Percentiles rank a stretch among this genome's conserved stretches.
Evolutionary conservation across 2,888 invertebrate species (phyloP).

Genomic region (Ennomos erosarius): DNA sequence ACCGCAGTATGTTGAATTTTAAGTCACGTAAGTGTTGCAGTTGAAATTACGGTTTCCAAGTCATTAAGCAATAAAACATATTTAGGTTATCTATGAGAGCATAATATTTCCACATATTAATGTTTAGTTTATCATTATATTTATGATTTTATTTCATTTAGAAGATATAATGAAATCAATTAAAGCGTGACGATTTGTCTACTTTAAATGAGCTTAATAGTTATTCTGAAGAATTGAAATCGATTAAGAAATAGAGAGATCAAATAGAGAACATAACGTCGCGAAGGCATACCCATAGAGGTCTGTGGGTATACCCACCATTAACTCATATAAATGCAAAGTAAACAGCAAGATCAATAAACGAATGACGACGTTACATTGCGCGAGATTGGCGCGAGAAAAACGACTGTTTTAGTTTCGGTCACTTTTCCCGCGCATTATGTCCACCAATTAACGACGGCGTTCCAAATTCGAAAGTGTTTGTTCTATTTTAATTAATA

Average conservation of each 20-base stretch:
- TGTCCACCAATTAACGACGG: constrained; percentile 56
- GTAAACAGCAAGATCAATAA: constrained; percentile 32
- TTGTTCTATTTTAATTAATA: constrained; percentile 46
- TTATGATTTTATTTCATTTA: neutral
- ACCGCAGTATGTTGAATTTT: constrained; percentile 36
- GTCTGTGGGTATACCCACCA: too few relatives aligned
- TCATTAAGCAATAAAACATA: constrained; percentile 42
- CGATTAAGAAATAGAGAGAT: too few relatives aligned
- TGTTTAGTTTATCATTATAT: neutral
- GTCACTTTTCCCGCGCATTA: constrained; percentile 65
- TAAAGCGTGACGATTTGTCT: constrained; percentile 35
- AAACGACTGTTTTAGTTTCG: constrained; percentile 36
- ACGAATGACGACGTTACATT: constrained; percentile 48
- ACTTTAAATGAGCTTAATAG: constrained; percentile 38
- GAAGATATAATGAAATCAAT: too few relatives aligned
- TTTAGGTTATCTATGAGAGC: constrained; percentile 39
- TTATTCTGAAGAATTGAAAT: too few relatives aligned
- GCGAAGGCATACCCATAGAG: too few relatives aligned
- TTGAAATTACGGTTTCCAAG: constrained; percentile 11
- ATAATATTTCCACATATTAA: neutral
- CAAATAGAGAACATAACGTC: too few relatives aligned
- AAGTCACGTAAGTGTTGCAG: constrained; percentile 12
- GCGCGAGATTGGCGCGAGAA: constrained; percentile 36
- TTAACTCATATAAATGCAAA: too few relatives aligned
- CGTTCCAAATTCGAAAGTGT: constrained; percentile 52